Conservation (phyloP, 2,888 invertebrate genomes). For the Spisula solida region DNA sequence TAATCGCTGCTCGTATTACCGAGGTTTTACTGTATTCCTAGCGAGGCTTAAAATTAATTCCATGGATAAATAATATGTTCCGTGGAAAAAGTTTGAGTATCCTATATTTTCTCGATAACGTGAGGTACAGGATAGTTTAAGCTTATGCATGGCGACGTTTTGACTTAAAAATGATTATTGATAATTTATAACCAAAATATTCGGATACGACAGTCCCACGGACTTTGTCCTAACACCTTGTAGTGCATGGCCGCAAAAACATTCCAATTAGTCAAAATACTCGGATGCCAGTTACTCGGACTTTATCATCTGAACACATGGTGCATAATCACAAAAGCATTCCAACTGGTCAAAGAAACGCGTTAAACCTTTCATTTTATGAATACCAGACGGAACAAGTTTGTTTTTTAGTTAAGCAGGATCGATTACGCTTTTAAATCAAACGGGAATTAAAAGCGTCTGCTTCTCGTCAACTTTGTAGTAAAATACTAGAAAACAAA, state of each 20-base stretch:
- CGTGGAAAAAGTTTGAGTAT: too few species aligned
- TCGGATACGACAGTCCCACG: not conserved
- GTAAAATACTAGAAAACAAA: not conserved
- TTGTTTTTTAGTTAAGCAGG: not conserved
- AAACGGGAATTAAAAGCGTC: not conserved
- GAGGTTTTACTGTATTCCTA: too few species aligned
- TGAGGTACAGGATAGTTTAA: too few species aligned
- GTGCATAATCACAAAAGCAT: not conserved
- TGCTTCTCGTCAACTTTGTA: slow-evolving; percentile 14
- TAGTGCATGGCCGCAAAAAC: too few species aligned
- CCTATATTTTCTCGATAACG: too few species aligned
- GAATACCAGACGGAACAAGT: slow-evolving; percentile 1
- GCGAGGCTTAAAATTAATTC: too few species aligned
- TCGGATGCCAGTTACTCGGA: slow-evolving; percentile 6
- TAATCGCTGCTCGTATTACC: too few species aligned
- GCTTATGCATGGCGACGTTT: too few species aligned
- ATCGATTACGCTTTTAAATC: slow-evolving; percentile 16
- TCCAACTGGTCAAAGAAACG: slow-evolving; percentile 11
- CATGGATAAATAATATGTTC: too few species aligned
- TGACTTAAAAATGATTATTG: too few species aligned
- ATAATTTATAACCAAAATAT: not conserved
- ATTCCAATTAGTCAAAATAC: not conserved
- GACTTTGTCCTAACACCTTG: not conserved
- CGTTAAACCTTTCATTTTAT: not conserved
- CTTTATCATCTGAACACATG: not conserved